Evolutionary conservation across 2,797 vertebrate genomes (phyloP).

Genomic region (Siniperca scherzeri): DNA sequence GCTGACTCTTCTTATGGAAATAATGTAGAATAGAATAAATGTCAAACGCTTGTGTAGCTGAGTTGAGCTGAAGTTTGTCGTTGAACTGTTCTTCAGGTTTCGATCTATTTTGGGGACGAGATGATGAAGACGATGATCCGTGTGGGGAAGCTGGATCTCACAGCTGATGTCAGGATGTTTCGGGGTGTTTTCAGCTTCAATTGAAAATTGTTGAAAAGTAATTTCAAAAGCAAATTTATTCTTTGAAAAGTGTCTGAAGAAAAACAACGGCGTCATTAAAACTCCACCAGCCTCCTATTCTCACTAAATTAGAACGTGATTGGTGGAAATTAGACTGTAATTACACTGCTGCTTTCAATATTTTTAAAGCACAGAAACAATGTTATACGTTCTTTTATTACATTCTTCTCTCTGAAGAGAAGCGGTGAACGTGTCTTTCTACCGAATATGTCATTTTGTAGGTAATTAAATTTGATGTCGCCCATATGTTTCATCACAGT

Average conservation of each 20-base stretch:
- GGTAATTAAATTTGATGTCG: neutral
- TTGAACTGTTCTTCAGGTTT: constrained; percentile 1
- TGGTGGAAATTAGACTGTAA: constrained; percentile 44
- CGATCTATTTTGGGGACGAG: constrained; percentile 25
- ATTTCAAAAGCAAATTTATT: constrained; percentile 43
- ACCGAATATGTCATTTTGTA: neutral
- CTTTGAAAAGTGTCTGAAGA: constrained; percentile 30
- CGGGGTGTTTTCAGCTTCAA: constrained; percentile 30
- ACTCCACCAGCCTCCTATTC: constrained; percentile 16
- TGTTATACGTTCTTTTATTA: constrained; percentile 1
- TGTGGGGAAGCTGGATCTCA: constrained; percentile 12
- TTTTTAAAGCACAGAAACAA: constrained; percentile 31
- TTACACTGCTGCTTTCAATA: constrained; percentile 34
- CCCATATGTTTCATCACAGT: neutral
- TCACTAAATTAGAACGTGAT: constrained; percentile 38
- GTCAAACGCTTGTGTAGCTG: neutral
- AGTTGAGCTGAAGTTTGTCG: constrained; percentile 10
- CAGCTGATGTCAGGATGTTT: constrained; percentile 31
- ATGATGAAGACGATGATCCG: constrained; percentile 10
- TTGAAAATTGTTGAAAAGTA: constrained; percentile 43
- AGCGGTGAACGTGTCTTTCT: neutral
- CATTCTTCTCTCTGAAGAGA: neutral
- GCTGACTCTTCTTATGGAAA: neutral
- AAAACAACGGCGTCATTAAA: constrained; percentile 54
- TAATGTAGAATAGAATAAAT: neutral